phyloP scores from a whole-genome alignment of 1,140 invertebrate species.

The Danaus melanippus region DNA sequence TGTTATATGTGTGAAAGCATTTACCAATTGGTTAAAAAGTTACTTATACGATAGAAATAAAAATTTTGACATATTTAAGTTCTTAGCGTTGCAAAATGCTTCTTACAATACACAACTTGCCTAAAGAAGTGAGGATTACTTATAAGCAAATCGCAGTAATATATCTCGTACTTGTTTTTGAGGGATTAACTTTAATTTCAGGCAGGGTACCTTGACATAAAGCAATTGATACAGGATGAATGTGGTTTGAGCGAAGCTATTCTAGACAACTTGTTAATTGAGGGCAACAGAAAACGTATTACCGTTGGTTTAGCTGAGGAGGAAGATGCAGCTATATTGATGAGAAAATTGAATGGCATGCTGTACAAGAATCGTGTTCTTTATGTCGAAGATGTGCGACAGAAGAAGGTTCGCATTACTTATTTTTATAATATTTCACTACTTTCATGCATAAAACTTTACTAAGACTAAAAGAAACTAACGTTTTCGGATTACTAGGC shows the following conservation, averaged over 20 bases:
- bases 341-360: conserved; percentile 38
- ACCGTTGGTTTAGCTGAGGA: conserved; percentile 43
- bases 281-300: conserved; percentile 31
- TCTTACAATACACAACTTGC: conserved; percentile 41
- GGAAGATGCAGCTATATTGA: conserved; percentile 33
- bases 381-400: conserved; percentile 36
- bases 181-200: conserved; percentile 17
- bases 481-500: too few species aligned
- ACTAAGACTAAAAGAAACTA: too few species aligned
- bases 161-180: conserved; percentile 1
- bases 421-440: background rate
- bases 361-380: conserved; percentile 25
- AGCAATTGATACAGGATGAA: conserved; percentile 28
- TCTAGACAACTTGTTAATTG: conserved; percentile 38
- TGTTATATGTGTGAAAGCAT: too few species aligned
- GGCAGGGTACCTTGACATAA: conserved; percentile 37
- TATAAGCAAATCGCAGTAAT: background rate
- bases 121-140: conserved; percentile 28
- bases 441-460: background rate
- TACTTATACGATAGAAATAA: too few species aligned
- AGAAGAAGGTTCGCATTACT: conserved; percentile 26
- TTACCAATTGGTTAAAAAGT: too few species aligned
- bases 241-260: conserved; percentile 40
- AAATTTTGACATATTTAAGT: too few species aligned
- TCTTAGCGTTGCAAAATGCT: conserved; percentile 28